Evolutionary conservation across 2,888 invertebrate species (phyloP).

Genomic region (Drosophila melanosoma): DNA sequence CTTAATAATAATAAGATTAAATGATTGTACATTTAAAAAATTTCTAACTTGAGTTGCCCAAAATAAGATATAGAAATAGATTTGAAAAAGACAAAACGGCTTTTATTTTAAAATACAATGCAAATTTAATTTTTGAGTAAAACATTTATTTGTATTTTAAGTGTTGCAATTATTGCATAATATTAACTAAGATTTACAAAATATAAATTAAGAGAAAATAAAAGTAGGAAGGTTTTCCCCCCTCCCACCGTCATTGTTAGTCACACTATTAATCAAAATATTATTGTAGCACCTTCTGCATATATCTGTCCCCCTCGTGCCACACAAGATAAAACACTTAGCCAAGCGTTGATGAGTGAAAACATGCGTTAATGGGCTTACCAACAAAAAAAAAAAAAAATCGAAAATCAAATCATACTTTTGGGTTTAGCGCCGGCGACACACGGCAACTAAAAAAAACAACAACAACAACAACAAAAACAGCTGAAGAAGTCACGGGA

Average conservation of each 20-base stretch:
- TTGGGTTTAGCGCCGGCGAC: conserved; percentile 66
- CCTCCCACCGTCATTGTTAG: conserved; percentile 12
- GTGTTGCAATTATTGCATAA: not conserved
- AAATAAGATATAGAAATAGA: not conserved
- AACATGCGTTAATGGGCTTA: conserved; percentile 78
- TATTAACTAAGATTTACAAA: not conserved
- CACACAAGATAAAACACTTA: conserved; percentile 57
- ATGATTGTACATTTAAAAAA: not conserved
- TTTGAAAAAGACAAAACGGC: not conserved
- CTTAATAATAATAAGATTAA: not conserved
- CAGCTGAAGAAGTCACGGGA: conserved; percentile 54
- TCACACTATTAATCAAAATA: conserved; percentile 23
- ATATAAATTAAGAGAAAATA: not conserved
- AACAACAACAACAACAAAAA: conserved; percentile 22
- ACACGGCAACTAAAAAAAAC: conserved; percentile 48
- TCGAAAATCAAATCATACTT: conserved; percentile 78
- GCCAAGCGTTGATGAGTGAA: conserved; percentile 76
- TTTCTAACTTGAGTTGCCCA: not conserved
- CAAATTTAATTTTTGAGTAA: not conserved
- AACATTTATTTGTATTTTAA: not conserved
- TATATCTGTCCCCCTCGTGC: not conserved
- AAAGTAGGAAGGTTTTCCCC: not conserved
- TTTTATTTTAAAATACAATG: not conserved
- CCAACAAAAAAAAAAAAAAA: conserved; percentile 26
- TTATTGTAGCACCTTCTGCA: conserved; percentile 22